Base-by-base conservation (phyloP, 1,140 invertebrate species). In the Prorops nasuta region DNA sequence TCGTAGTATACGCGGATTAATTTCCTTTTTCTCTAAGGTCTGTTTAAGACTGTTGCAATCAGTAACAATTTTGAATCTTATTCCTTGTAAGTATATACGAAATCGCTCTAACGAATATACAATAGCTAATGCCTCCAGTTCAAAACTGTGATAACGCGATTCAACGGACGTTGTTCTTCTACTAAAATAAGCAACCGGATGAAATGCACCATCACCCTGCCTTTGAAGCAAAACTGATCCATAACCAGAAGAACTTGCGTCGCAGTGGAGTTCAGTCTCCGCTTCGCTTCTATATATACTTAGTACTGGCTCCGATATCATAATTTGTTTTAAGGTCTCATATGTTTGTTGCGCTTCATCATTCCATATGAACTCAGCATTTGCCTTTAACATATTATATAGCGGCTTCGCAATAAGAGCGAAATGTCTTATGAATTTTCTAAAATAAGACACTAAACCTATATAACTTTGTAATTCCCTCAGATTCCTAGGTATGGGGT, bases 161-260 rank as follows among this genome's bases (percentile, higher is more conserved):
- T 50, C 48, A 0, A n/a, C 1, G 1, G 34, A n/a, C 0, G 39
- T 37, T 10, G 48, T 32, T 12, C 34, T 37, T 15, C 44, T 50
- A 0, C 12, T 44, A 16, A 50, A 50, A 19, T 43, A 50, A 37
- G 42, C 43, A 0, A 44, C 1, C 0, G 48, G 34, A 4, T 43
- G 48, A 1, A 50, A 8, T 38, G 53, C 49, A 14, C 51, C 47
- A 47, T 72, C 60, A 2, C 16, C 31, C 17, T 53, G 44, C 48
- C 47, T 50, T 51, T 76, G 70, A 9, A 73, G 36, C 22, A 76
- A 44, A 24, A 63, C 57, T 22, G 58, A 49, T 8, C 66, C 66
- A 40, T 54, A 60, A 10, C 63, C 61, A 8, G 21, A n/a, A 2
- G 40, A 6, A 14, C 34, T 35, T 4, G 34, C 34, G 14, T 35